These are phyloP conservation scores for Recurvirostra avosetta DNA, from an alignment of 2,113 vertebrate genomes.

Conservation along the genomic window DNA sequence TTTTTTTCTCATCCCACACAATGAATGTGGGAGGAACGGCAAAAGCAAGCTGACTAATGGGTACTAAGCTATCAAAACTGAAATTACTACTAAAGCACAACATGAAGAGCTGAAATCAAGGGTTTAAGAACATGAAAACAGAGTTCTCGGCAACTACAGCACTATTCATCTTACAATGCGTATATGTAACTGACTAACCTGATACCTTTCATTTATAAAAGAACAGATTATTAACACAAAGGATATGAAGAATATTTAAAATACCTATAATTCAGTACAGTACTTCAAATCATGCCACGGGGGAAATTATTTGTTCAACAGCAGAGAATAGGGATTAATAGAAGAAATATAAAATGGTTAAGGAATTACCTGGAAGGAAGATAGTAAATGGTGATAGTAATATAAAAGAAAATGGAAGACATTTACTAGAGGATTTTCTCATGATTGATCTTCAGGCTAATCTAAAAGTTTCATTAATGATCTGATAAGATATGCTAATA, in stretches of 20 bases:
- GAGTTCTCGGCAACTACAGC: not conserved
- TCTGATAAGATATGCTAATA: not conserved
- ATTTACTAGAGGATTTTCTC: not conserved
- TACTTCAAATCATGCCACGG: not conserved
- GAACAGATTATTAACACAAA: not conserved
- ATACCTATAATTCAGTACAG: not conserved
- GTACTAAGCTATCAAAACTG: not conserved
- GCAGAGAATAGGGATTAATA: not conserved
- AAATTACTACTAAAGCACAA: not conserved
- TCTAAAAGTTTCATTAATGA: not conserved
- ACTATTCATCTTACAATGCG: not conserved
- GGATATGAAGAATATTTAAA: not conserved
- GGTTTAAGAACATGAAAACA: not conserved
- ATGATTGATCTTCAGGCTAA: not conserved
- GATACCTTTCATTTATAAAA: not conserved
- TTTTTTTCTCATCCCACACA: not conserved
- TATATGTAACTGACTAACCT: not conserved
- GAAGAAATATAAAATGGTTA: not conserved
- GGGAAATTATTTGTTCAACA: not conserved
- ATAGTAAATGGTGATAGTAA: not conserved
- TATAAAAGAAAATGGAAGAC: not conserved
- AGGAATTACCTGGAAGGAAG: not conserved
- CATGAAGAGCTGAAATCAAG: not conserved
- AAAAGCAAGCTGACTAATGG: not conserved
- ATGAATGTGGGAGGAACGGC: not conserved